Percentiles rank a stretch among this genome's conserved stretches.
phyloP scores from a whole-genome alignment of 2,113 vertebrate genomes.

The Isichthys henryi region DNA sequence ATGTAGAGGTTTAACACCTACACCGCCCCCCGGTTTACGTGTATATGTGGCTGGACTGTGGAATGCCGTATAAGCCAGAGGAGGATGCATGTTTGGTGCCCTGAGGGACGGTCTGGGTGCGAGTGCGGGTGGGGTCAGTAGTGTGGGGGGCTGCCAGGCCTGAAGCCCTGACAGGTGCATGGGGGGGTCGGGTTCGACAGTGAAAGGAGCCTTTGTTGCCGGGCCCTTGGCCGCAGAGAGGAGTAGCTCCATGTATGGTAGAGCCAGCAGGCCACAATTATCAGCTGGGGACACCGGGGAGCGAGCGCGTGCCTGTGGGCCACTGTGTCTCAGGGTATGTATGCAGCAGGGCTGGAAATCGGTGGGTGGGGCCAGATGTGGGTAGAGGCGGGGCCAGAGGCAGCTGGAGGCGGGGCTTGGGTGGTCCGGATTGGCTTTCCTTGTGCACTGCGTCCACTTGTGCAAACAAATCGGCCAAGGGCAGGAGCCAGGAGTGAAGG shows the following conservation, averaged over 20 bases:
- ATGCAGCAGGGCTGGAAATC: background rate
- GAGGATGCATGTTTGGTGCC: conserved; percentile 18
- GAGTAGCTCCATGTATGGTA: conserved; percentile 35
- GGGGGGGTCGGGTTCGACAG: conserved; percentile 33
- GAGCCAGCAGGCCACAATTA: conserved; percentile 24
- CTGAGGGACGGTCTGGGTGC: conserved; percentile 14
- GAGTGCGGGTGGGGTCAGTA: conserved; percentile 10
- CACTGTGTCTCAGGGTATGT: background rate
- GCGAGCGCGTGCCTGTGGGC: conserved; percentile 17
- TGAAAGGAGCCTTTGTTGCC: conserved; percentile 60
- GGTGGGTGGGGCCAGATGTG: background rate
- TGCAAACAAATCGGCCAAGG: conserved; percentile 8
- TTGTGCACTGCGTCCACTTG: background rate
- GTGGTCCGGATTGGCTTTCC: background rate
- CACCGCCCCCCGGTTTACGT: background rate
- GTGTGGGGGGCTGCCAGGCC: conserved; percentile 32
- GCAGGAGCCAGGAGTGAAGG: background rate
- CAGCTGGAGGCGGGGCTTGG: background rate
- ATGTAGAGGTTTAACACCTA: background rate
- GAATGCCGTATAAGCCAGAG: conserved; percentile 23
- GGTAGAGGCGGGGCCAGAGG: background rate
- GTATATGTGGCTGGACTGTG: background rate
- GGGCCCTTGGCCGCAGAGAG: conserved; percentile 34
- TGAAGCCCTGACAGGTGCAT: conserved; percentile 52
- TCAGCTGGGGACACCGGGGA: conserved; percentile 38